Percentiles rank a stretch among this genome's conserved stretches.
Conservation (phyloP, 2,888 invertebrate species). For the Argynnis bischoffii region DNA sequence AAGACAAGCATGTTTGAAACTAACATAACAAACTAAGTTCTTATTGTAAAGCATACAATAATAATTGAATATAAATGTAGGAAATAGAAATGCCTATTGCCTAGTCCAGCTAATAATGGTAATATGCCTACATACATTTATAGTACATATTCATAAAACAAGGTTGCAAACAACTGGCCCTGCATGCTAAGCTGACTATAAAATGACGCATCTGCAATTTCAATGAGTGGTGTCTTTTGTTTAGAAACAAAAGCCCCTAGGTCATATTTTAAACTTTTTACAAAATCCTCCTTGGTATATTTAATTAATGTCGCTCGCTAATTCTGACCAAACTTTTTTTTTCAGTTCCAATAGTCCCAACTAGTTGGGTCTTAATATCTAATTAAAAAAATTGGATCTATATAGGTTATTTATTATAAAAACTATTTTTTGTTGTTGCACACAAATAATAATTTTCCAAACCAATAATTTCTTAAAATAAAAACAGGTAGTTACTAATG, state of each 20-base stretch:
- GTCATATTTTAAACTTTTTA: slow-evolving; percentile 11
- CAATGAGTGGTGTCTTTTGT: slow-evolving; percentile 32
- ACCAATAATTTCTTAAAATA: no score
- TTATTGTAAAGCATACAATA: neutral
- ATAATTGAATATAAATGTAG: slow-evolving; percentile 13
- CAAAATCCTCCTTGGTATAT: slow-evolving; percentile 7
- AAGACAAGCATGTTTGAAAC: neutral
- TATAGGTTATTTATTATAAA: no score
- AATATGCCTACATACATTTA: slow-evolving; percentile 2
- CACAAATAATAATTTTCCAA: no score
- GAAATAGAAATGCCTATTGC: slow-evolving; percentile 22
- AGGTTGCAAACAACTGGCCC: slow-evolving; percentile 26
- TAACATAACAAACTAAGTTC: neutral
- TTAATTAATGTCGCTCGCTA: neutral
- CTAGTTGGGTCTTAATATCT: no score
- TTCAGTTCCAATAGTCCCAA: no score
- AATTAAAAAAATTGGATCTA: no score
- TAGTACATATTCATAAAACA: slow-evolving; percentile 24
- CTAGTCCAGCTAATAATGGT: slow-evolving; percentile 7
- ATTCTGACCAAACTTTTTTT: neutral
- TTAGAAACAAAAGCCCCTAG: slow-evolving; percentile 27
- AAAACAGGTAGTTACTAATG: no score
- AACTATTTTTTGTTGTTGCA: no score
- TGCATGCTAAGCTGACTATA: slow-evolving; percentile 32
- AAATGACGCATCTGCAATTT: slow-evolving; percentile 36